Conservation (phyloP, 2,113 vertebrate species). For the Agapornis roseicollis region DNA sequence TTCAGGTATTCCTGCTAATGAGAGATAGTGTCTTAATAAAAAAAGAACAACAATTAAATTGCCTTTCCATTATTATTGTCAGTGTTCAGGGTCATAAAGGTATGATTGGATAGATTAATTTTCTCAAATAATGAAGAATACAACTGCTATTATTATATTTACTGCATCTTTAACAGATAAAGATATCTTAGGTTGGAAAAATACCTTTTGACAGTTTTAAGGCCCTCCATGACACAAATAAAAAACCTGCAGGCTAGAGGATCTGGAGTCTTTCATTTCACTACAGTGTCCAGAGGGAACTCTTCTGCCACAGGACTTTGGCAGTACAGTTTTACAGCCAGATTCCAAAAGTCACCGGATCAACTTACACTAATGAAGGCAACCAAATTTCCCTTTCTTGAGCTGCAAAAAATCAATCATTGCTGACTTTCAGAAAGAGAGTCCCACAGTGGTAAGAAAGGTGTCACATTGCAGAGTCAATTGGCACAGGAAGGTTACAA, state of each 20-base stretch:
- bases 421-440: background rate
- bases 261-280: slow-evolving; percentile 1
- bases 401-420: background rate
- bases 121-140: background rate
- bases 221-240: background rate
- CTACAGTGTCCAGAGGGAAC: background rate
- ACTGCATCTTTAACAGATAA: background rate
- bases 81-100: background rate
- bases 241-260: slow-evolving; percentile 3
- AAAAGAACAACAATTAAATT: background rate
- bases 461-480: background rate
- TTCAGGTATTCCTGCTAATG: background rate
- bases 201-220: slow-evolving; percentile 39
- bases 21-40: background rate
- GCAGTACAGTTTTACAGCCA: background rate
- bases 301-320: background rate
- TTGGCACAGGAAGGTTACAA: fast-evolving
- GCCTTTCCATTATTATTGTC: background rate
- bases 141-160: background rate
- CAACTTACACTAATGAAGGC: background rate
- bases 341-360: background rate
- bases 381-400: background rate
- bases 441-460: background rate
- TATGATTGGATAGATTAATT: background rate
- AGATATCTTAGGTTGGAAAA: background rate